Conservation (phyloP, 2,797 vertebrate species). For the Chlorospingus semifuscus region DNA sequence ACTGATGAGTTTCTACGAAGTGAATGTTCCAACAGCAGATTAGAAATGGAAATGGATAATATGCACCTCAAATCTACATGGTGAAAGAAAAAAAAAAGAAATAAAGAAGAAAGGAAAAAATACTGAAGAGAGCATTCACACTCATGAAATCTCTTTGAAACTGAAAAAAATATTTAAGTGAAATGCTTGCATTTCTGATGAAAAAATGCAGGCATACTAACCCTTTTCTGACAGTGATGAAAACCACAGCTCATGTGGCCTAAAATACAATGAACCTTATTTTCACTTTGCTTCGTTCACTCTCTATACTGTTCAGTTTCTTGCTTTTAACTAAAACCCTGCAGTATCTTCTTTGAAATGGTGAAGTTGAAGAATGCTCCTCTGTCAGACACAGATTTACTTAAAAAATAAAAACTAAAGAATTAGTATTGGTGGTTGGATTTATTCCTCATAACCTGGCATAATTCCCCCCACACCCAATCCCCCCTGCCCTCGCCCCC, state of each 20-base stretch:
- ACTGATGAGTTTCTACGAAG: background rate
- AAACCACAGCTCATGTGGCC: background rate
- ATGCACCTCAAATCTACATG: background rate
- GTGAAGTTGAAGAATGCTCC: background rate
- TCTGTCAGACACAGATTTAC: background rate
- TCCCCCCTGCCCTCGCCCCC: accelerated
- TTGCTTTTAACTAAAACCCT: background rate
- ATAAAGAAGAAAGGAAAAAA: background rate
- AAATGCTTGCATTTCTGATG: background rate
- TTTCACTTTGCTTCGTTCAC: background rate
- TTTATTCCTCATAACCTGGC: background rate
- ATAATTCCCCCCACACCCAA: background rate
- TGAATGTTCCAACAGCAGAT: background rate
- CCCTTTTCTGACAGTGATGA: background rate
- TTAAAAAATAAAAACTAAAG: background rate
- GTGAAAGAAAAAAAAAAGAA: background rate
- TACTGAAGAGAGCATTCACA: background rate
- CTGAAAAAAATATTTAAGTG: background rate
- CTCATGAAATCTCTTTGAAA: background rate
- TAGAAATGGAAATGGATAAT: background rate
- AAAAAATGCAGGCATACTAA: background rate
- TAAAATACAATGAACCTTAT: background rate
- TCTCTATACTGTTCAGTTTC: background rate
- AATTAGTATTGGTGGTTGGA: background rate
- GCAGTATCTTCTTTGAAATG: background rate